A percentile compares a stretch with the other conserved stretches of the same genome.
Evolutionary conservation across 2,888 invertebrate species (phyloP).

Genomic region (Pollenia amentaria): DNA sequence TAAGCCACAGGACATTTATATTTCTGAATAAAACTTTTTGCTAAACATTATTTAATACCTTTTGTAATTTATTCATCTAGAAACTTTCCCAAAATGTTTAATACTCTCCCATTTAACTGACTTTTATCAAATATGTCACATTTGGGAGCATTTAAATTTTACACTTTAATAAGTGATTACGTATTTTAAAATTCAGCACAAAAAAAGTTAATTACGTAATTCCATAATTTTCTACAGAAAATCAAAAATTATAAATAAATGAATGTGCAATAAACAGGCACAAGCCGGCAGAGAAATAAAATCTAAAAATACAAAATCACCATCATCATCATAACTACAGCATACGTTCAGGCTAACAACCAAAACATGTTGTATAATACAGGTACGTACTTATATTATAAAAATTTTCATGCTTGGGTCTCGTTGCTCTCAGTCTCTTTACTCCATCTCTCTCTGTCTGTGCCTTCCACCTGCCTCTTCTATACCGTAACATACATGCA

Average conservation of each 20-base stretch:
- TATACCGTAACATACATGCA: not conserved
- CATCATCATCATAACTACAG: not conserved
- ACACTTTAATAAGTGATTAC: not conserved
- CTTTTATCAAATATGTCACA: not conserved
- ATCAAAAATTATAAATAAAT: conserved; percentile 5
- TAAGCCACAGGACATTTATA: too few species aligned
- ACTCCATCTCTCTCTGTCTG: too few species aligned
- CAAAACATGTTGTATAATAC: not conserved
- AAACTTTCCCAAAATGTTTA: too few species aligned
- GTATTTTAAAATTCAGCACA: not conserved
- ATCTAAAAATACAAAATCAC: not conserved
- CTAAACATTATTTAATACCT: too few species aligned
- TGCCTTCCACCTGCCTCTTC: not conserved
- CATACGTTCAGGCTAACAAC: not conserved
- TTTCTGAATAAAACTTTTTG: too few species aligned
- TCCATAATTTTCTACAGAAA: not conserved
- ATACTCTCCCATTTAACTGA: not conserved
- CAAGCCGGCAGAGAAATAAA: too few species aligned
- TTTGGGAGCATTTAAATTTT: not conserved
- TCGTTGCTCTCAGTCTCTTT: too few species aligned
- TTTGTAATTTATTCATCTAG: too few species aligned
- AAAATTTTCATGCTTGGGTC: too few species aligned
- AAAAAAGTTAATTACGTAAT: not conserved
- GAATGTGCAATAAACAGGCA: not conserved
- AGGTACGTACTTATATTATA: too few species aligned